These are phyloP conservation scores for Selenia dentaria DNA, from an alignment of 2,888 invertebrate genomes.

Conservation along the genomic window DNA sequence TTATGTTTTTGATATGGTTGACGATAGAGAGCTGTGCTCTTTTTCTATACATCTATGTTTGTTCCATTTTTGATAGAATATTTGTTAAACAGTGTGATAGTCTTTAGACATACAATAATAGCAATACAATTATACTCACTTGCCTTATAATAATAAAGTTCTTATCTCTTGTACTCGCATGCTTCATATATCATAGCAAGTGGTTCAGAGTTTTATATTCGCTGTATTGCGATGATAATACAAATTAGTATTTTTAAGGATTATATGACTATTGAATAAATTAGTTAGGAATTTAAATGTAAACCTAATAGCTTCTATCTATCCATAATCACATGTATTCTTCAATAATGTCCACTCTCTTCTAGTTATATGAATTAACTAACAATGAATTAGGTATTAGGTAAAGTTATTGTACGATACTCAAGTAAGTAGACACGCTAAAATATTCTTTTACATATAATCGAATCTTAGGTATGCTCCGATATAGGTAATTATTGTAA, in stretches of 20 bases:
- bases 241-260: conserved; percentile 25
- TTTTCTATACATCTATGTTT: conserved; percentile 31
- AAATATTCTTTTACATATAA: conserved; percentile 12
- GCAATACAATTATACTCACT: conserved; percentile 41
- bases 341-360: conserved; percentile 32
- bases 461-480: conserved; percentile 5
- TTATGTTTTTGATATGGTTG: conserved; percentile 11
- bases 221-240: conserved; percentile 1
- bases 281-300: conserved; percentile 27
- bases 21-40: conserved; percentile 50
- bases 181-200: conserved; percentile 49
- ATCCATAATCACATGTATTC: conserved; percentile 30
- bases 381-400: conserved; percentile 26
- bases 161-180: conserved; percentile 66
- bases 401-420: conserved; percentile 20
- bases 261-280: conserved; percentile 7
- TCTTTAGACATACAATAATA: conserved; percentile 29
- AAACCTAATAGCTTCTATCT: conserved; percentile 17
- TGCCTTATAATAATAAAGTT: conserved; percentile 64
- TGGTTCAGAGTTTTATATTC: conserved; percentile 25
- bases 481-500: not conserved
- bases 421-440: conserved; percentile 8
- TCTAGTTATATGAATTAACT: conserved; percentile 23
- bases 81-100: conserved; percentile 42
- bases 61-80: conserved; percentile 44